Evolutionary conservation across 2,888 invertebrate genomes (phyloP).

Genomic region (Diaperis boleti): DNA sequence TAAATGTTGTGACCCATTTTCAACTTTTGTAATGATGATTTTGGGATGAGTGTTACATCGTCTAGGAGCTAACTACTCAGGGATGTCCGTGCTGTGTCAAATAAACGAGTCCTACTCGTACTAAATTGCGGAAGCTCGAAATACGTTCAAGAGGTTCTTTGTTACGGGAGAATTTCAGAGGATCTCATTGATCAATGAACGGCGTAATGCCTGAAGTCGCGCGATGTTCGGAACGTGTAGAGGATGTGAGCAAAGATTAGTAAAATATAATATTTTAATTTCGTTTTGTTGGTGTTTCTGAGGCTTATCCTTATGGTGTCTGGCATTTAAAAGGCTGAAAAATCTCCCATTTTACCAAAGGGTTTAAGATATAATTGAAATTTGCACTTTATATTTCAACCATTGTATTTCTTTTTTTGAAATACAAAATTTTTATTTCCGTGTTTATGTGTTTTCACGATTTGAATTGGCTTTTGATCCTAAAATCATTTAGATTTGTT

Average conservation of each 20-base stretch:
- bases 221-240: conserved; percentile 19
- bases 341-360: too few relatives aligned
- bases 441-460: too few relatives aligned
- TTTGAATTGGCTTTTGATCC: too few relatives aligned
- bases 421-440: too few relatives aligned
- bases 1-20: not conserved
- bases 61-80: not conserved
- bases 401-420: too few relatives aligned
- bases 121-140: conserved; percentile 7
- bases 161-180: conserved; percentile 4
- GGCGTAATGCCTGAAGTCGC: conserved; percentile 8
- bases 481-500: too few relatives aligned
- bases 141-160: conserved; percentile 12
- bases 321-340: too few relatives aligned
- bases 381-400: too few relatives aligned
- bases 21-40: not conserved
- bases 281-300: not conserved
- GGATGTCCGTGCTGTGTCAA: not conserved
- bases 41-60: not conserved
- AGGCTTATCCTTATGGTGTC: too few relatives aligned
- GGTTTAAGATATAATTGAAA: too few relatives aligned
- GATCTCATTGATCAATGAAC: conserved; percentile 25
- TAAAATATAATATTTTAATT: too few relatives aligned
- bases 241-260: conserved; percentile 14
- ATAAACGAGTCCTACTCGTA: not conserved